Conservation (phyloP, 2,113 vertebrate species). For the Charina bottae region DNA sequence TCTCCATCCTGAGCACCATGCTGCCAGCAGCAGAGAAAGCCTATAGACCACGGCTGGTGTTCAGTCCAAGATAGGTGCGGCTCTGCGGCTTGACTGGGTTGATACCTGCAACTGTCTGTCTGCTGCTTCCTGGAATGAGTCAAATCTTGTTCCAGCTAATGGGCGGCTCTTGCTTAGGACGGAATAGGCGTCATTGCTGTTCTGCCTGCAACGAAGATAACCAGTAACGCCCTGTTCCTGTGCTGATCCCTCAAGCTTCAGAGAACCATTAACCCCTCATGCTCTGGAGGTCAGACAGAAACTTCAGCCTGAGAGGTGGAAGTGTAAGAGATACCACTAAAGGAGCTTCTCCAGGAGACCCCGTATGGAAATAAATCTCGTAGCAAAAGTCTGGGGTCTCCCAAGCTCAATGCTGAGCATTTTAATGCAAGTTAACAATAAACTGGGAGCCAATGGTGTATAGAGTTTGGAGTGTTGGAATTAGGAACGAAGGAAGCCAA, state of each 20-base stretch:
- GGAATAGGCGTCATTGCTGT: conserved; percentile 30
- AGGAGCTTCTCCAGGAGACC: background rate
- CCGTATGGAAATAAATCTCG: background rate
- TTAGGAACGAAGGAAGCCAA: background rate
- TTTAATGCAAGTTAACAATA: background rate
- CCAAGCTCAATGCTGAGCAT: background rate
- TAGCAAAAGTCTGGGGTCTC: background rate
- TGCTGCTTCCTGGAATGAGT: conserved; percentile 50
- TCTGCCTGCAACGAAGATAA: background rate
- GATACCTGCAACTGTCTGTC: conserved; percentile 27
- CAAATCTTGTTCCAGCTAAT: conserved; percentile 21
- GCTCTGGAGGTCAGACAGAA: background rate
- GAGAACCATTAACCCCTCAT: conserved; percentile 38
- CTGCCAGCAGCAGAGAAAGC: background rate
- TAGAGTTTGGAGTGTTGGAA: background rate
- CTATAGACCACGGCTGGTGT: rapidly evolving
- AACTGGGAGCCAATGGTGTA: background rate
- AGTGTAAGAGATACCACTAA: background rate
- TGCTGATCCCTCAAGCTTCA: rapidly evolving
- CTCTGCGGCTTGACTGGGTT: rapidly evolving
- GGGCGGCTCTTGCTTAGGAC: conserved; percentile 14
- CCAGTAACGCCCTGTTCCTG: conserved; percentile 60
- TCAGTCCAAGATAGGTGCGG: background rate
- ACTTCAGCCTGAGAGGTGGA: too few relatives aligned
- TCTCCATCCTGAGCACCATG: conserved; percentile 52